Evolutionary conservation across 1,140 invertebrate genomes (phyloP).

Genomic region (Olivierus martensii): DNA sequence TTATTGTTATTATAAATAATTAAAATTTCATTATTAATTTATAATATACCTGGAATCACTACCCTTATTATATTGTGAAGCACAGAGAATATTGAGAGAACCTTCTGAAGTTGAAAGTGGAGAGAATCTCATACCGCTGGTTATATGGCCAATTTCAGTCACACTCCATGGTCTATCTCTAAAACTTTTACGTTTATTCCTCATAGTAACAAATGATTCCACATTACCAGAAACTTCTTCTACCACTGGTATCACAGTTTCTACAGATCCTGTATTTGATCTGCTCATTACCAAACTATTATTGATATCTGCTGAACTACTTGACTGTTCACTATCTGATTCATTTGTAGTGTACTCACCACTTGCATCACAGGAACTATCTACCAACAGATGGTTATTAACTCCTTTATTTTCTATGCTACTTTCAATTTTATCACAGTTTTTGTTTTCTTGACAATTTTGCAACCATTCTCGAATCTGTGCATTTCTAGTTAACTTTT

Average conservation of each 20-base stretch:
- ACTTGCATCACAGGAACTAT: slow-evolving; percentile 66
- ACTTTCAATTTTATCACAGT: slow-evolving; percentile 1
- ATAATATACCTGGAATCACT: too few relatives aligned
- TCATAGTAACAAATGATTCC: slow-evolving; percentile 29
- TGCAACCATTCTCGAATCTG: slow-evolving; percentile 10
- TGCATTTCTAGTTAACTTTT: neutral
- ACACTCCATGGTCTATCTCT: slow-evolving; percentile 65
- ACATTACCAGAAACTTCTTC: neutral
- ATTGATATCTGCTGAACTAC: slow-evolving; percentile 52
- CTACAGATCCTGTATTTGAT: slow-evolving; percentile 35
- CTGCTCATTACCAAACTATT: slow-evolving; percentile 44
- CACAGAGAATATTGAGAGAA: slow-evolving; percentile 47
- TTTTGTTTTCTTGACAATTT: slow-evolving; percentile 1
- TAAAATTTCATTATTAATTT: too few relatives aligned
- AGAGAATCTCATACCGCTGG: slow-evolving; percentile 32
- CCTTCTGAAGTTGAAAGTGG: slow-evolving; percentile 70
- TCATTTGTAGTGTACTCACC: slow-evolving; percentile 64
- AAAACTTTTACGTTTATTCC: slow-evolving; percentile 30
- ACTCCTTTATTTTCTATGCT: neutral
- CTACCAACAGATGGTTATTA: slow-evolving; percentile 22
- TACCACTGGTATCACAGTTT: slow-evolving; percentile 22
- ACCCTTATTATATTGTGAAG: neutral
- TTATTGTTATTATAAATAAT: too few relatives aligned
- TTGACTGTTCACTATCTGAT: slow-evolving; percentile 52
- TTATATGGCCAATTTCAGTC: slow-evolving; percentile 57